phyloP scores from a whole-genome alignment of 2,113 vertebrate genomes.

The Macrotis lagotis region DNA sequence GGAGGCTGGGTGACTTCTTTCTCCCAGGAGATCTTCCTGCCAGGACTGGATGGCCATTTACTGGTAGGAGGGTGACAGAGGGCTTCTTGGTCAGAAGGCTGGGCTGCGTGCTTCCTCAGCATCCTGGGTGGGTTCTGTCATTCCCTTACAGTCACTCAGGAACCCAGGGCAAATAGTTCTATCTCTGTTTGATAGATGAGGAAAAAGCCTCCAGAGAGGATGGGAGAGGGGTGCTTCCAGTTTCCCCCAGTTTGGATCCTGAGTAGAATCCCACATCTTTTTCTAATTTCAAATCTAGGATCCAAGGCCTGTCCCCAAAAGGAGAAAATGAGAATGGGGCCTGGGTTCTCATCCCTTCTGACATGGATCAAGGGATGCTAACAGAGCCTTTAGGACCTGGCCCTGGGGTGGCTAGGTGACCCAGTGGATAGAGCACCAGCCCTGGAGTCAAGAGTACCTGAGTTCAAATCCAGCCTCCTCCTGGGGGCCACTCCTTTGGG shows the following conservation, averaged over 20 bases:
- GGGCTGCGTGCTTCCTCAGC: background rate
- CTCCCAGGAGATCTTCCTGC: background rate
- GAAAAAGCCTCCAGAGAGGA: background rate
- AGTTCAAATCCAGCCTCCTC: too few relatives aligned
- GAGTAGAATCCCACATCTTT: background rate
- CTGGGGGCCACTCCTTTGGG: background rate
- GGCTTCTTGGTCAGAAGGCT: background rate
- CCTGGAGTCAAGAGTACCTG: too few relatives aligned
- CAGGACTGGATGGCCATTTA: background rate
- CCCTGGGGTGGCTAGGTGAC: too few relatives aligned
- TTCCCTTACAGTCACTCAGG: background rate
- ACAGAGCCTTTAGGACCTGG: background rate
- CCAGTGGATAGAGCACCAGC: too few relatives aligned
- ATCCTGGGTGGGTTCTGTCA: background rate
- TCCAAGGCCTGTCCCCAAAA: background rate
- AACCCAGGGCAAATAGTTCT: background rate
- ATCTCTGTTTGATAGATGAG: background rate
- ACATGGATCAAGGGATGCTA: background rate
- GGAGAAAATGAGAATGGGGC: background rate
- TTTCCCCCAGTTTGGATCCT: background rate
- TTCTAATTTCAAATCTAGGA: background rate
- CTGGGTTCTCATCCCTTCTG: background rate
- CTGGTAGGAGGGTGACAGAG: background rate
- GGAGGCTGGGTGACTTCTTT: background rate
- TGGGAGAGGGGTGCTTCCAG: background rate